phyloP scores from a whole-genome alignment of 2,797 vertebrate species.

The Lagothrix lagotricha region DNA sequence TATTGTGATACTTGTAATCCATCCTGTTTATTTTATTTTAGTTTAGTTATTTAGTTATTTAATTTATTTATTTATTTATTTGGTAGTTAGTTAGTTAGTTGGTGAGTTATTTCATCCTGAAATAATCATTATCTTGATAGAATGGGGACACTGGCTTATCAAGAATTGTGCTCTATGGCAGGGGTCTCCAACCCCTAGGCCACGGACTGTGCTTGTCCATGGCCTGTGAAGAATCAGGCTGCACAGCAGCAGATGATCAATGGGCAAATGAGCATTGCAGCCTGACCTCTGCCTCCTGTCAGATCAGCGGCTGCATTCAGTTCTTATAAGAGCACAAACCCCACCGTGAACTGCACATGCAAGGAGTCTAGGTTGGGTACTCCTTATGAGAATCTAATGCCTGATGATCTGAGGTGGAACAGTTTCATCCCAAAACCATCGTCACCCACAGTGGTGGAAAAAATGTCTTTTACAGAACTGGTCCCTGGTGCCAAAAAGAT shows the following conservation, averaged over 20 bases:
- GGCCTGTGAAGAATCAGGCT: background rate
- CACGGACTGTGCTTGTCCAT: fast-evolving
- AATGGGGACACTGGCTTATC: background rate
- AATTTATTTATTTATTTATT: too few relatives aligned
- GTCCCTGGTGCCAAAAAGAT: background rate
- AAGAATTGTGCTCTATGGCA: background rate
- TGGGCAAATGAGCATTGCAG: background rate
- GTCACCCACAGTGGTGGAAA: background rate
- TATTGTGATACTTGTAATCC: background rate
- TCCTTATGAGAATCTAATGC: background rate
- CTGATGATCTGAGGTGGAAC: background rate
- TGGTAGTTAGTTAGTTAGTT: too few relatives aligned
- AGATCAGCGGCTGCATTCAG: background rate
- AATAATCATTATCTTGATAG: background rate
- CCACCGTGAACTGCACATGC: background rate
- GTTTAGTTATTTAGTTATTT: too few relatives aligned
- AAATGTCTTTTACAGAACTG: background rate
- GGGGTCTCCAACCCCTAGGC: too few relatives aligned
- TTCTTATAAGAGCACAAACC: background rate
- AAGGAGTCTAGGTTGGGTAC: background rate
- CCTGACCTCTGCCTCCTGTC: background rate
- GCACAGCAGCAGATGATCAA: background rate
- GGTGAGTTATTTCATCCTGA: background rate
- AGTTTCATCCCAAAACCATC: background rate
- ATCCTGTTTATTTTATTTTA: background rate